phyloP scores from a whole-genome alignment of 2,113 vertebrate species.

The Tetraodon nigroviridis region DNA sequence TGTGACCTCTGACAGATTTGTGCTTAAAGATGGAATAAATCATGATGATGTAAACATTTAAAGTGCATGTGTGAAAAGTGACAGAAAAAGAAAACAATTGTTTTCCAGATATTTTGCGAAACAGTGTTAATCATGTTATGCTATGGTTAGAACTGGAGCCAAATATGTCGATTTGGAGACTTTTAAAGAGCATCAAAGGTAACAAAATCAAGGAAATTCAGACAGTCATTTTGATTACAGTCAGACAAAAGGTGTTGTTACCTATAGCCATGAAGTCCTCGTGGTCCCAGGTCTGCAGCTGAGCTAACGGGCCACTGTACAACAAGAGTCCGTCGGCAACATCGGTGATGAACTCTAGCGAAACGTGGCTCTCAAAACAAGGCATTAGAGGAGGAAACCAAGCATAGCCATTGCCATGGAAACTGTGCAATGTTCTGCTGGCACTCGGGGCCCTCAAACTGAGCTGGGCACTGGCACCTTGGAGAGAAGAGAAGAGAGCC shows the following conservation, averaged over 20 bases:
- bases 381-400: slow-evolving; percentile 86
- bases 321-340: slow-evolving; percentile 82
- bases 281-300: slow-evolving; percentile 76
- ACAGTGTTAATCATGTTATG: too few relatives aligned
- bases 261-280: slow-evolving; percentile 88
- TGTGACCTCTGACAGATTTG: too few relatives aligned
- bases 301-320: slow-evolving; percentile 82
- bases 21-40: too few relatives aligned
- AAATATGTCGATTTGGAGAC: too few relatives aligned
- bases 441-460: slow-evolving; percentile 84
- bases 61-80: too few relatives aligned
- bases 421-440: slow-evolving; percentile 89
- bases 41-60: too few relatives aligned
- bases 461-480: slow-evolving; percentile 84
- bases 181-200: too few relatives aligned
- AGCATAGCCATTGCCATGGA: slow-evolving; percentile 86
- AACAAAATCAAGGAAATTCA: too few relatives aligned
- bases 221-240: too few relatives aligned
- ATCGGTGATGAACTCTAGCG: slow-evolving; percentile 86
- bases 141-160: too few relatives aligned
- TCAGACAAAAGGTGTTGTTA: slow-evolving; percentile 50
- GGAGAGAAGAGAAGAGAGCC: slow-evolving; percentile 40
- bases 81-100: too few relatives aligned
- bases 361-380: slow-evolving; percentile 83
- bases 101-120: too few relatives aligned